Percentiles rank a stretch among this genome's conserved stretches.
phyloP scores from a whole-genome alignment of 23 tunicate species.

The Trididemnum clinides region DNA sequence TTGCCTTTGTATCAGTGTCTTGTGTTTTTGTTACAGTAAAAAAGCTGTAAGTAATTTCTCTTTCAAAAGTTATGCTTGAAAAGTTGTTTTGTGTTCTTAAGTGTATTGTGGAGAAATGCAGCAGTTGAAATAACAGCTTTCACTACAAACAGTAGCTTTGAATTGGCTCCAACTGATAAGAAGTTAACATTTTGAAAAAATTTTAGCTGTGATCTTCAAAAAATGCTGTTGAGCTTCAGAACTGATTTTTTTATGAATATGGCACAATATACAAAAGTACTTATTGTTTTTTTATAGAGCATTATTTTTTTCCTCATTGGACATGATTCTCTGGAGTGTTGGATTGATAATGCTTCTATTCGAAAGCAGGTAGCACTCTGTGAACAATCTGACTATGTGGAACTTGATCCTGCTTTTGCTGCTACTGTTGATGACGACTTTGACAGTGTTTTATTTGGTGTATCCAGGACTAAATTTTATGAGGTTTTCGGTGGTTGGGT shows the following conservation, averaged over 20 bases:
- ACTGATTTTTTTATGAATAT: neutral
- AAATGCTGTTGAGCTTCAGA: neutral
- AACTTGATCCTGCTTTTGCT: slow-evolving; percentile 66
- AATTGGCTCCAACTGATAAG: too few species aligned
- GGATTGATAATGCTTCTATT: slow-evolving; percentile 56
- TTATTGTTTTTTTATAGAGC: slow-evolving; percentile 37
- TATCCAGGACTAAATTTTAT: slow-evolving; percentile 60
- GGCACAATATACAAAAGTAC: neutral
- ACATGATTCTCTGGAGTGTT: slow-evolving; percentile 72
- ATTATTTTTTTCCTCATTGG: slow-evolving; percentile 67
- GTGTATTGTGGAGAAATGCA: too few species aligned
- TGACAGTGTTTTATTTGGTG: slow-evolving; percentile 65
- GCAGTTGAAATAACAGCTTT: too few species aligned
- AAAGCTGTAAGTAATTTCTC: too few species aligned
- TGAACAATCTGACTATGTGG: slow-evolving; percentile 75
- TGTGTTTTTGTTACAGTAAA: too few species aligned
- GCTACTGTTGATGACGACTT: slow-evolving; percentile 86
- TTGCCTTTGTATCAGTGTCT: too few species aligned
- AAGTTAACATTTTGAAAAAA: neutral
- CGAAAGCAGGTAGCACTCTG: slow-evolving; percentile 29
- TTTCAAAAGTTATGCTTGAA: too few species aligned
- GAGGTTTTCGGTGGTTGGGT: slow-evolving; percentile 76
- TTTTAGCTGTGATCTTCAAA: neutral
- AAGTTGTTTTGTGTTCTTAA: too few species aligned
- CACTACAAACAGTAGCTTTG: too few species aligned